Percentiles rank a stretch among this genome's conserved stretches.
Evolutionary conservation across 1,140 invertebrate genomes (phyloP).

Genomic region (Leguminivora glycinivorella): DNA sequence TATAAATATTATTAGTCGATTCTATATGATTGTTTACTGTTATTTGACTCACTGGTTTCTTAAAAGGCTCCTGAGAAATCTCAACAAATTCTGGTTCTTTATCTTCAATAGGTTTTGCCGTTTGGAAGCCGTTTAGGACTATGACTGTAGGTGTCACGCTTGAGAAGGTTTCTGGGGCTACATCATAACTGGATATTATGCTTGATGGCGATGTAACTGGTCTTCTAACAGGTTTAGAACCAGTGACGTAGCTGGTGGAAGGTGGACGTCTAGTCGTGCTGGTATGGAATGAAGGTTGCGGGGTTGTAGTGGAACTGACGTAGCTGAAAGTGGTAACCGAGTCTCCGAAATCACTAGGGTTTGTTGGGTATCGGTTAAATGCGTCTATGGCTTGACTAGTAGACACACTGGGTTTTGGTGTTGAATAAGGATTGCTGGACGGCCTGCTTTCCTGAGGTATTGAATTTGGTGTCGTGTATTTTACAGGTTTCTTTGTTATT

Average conservation of each 20-base stretch:
- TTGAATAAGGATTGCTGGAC: constrained; percentile 50
- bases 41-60: constrained; percentile 76
- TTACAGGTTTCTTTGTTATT: constrained; percentile 38
- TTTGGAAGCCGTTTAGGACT: constrained; percentile 80
- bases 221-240: constrained; percentile 72
- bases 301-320: constrained; percentile 64
- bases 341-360: constrained; percentile 64
- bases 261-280: constrained; percentile 70
- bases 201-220: constrained; percentile 56
- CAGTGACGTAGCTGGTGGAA: constrained; percentile 81
- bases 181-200: constrained; percentile 55
- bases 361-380: constrained; percentile 68
- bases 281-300: constrained; percentile 45
- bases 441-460: constrained; percentile 52
- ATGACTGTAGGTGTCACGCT: constrained; percentile 86
- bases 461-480: constrained; percentile 59
- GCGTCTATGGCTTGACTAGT: constrained; percentile 69
- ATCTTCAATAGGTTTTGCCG: constrained; percentile 62
- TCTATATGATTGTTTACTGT: constrained; percentile 81
- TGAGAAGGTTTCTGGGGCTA: constrained; percentile 65
- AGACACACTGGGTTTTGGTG: constrained; percentile 61
- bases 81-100: constrained; percentile 68
- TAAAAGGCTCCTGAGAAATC: constrained; percentile 72
- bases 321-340: constrained; percentile 70
- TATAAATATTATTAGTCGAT: constrained; percentile 78